These are phyloP conservation scores for Leptinotarsa undecemlineata DNA, from an alignment of 1,140 invertebrate genomes.

Conservation along the genomic window DNA sequence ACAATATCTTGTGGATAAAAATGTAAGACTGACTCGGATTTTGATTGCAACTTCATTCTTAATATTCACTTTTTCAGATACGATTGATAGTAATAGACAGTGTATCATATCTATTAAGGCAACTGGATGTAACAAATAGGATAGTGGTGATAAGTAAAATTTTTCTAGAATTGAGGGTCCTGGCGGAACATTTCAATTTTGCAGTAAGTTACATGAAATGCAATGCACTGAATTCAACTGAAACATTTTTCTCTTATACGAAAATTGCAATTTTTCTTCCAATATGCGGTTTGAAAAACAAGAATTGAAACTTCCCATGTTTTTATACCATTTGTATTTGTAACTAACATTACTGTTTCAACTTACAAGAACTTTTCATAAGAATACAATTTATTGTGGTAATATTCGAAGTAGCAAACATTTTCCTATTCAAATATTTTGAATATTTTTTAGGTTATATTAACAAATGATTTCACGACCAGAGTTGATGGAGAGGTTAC, in stretches of 20 bases:
- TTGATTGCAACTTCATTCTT: too few relatives aligned
- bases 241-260: too few relatives aligned
- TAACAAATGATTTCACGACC: conserved; percentile 62
- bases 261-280: too few relatives aligned
- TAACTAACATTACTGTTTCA: too few relatives aligned
- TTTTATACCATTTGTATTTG: too few relatives aligned
- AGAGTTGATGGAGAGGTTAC: conserved; percentile 53
- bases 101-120: conserved; percentile 41
- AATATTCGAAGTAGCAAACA: not conserved
- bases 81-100: conserved; percentile 49
- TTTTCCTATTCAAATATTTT: conserved; percentile 16
- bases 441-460: conserved; percentile 54
- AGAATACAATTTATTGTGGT: too few relatives aligned
- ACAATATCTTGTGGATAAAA: conserved; percentile 34
- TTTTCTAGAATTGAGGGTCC: conserved; percentile 39
- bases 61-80: conserved; percentile 32
- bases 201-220: conserved; percentile 39
- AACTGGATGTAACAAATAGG: conserved; percentile 37
- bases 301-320: too few relatives aligned
- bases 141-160: conserved; percentile 40
- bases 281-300: too few relatives aligned
- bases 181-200: conserved; percentile 40
- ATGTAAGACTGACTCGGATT: conserved; percentile 15
- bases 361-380: too few relatives aligned
- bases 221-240: not conserved